Evolutionary conservation across 2,888 invertebrate genomes (phyloP).

Genomic region (Acleris literana): DNA sequence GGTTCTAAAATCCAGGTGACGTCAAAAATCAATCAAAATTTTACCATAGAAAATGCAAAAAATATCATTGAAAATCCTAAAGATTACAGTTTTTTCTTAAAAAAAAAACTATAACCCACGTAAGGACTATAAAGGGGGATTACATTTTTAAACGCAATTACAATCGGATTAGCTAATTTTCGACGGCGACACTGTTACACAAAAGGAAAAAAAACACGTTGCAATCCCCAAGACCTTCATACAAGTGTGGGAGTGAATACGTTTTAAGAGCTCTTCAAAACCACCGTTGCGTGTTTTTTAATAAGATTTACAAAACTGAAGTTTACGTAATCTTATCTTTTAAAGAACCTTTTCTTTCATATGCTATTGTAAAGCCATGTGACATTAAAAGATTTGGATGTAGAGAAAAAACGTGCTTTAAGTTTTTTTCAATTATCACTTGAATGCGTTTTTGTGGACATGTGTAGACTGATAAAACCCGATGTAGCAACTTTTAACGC

Average conservation of each 20-base stretch:
- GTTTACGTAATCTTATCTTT: slow-evolving; percentile 73
- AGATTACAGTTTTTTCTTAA: neutral
- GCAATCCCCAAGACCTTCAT: slow-evolving; percentile 65
- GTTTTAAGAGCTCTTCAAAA: slow-evolving; percentile 67
- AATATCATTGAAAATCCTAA: neutral
- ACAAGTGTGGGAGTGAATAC: slow-evolving; percentile 72
- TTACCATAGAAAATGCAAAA: too few species aligned
- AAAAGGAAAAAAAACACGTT: slow-evolving; percentile 52
- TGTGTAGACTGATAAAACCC: neutral
- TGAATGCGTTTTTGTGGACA: neutral
- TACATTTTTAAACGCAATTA: slow-evolving; percentile 59
- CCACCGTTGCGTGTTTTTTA: slow-evolving; percentile 77
- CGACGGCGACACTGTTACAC: slow-evolving; percentile 60
- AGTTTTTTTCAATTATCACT: slow-evolving; percentile 21
- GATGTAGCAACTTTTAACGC: too few species aligned
- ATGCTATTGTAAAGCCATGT: slow-evolving; percentile 67
- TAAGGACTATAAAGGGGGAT: slow-evolving; percentile 41
- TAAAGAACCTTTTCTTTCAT: slow-evolving; percentile 60
- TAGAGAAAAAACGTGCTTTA: slow-evolving; percentile 20
- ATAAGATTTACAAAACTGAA: slow-evolving; percentile 71
- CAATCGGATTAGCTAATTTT: slow-evolving; percentile 62
- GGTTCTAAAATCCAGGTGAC: too few species aligned
- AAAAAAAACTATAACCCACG: neutral
- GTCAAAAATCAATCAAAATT: too few species aligned
- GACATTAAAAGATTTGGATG: slow-evolving; percentile 48